Base-by-base conservation (phyloP, 53 echinoderm and acorn worm genomes). In the Actinopyga echinites region DNA sequence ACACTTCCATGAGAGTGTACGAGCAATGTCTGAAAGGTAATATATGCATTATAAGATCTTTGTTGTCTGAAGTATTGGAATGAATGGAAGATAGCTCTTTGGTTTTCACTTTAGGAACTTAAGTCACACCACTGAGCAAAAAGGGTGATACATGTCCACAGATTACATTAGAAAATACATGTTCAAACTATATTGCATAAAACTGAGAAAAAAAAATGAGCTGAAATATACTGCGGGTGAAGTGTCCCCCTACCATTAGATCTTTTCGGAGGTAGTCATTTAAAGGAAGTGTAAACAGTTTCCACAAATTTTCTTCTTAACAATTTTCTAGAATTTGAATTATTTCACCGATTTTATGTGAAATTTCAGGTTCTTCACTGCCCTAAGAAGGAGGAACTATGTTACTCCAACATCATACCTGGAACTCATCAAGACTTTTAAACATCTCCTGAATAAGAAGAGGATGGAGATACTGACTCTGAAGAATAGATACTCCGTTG, bases 1-100 rank as follows among this genome's bases (percentile, higher is more conserved):
- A 85, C 96, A 96, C 79, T 96, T 96, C 82, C 96, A 96, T 74
- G 96, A 96, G 82, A 93, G 93, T 62, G 96, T 96, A 60, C 91
- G 96, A 79, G 92, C 96, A 12, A 91, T 96, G 92, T 96, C 96
- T 25, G 93, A 96, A 55, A 92, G 84, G 96, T 96, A 85, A 69
- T 44, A 32, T 49, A 49, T 17, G 17, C 17, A 17, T 49, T 49
- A 15, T 17, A 49, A 17, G 49, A 15, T n/a, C n/a, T n/a, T n/a
- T n/a, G n/a, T n/a, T n/a, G n/a, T n/a, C n/a, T n/a, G n/a, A n/a
- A n/a, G n/a, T n/a, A n/a, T n/a, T n/a, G n/a, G n/a, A n/a, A n/a
- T n/a, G n/a, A n/a, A n/a, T n/a, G n/a, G n/a, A n/a, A n/a, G n/a
- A n/a, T n/a, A n/a, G n/a, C n/a, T n/a, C n/a, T n/a, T n/a, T n/a